Base-by-base conservation (phyloP, 2,888 invertebrate genomes). In the Cerastis leucographa region DNA sequence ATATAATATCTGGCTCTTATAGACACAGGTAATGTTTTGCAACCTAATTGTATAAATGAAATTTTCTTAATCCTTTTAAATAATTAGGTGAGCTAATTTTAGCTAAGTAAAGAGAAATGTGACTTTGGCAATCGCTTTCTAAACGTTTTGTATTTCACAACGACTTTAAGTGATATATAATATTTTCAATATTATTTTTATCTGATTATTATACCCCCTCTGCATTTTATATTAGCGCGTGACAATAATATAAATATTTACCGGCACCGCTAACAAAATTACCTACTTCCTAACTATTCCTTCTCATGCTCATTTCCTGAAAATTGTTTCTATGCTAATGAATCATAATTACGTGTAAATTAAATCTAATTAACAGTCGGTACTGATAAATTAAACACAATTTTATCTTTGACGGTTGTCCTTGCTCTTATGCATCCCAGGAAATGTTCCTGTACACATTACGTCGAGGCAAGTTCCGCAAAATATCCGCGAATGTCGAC, bases 401-500 rank as follows among this genome's bases (percentile, higher is more conserved):
- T 77, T 64, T 42, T 64, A 64, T 64, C 44, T 75, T 74, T 72
- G 76, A 54, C 64, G 29, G 51, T 44, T 82, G 76, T 44, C 85
- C 83, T 85, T 59, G 83, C 59, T 78, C 70, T 76, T 76, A 71
- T 78, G 77, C 71, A 82, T 85, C 85, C 68, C 86, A 84, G 87
- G 88, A 90, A 89, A 81, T 69, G 77, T 81, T 81, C 80, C 77
- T 81, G 78, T 79, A 64, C 76, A 80, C 61, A 69, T 83, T 69
- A 77, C 49, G 72, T 19, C 81, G 81, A 78, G 76, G 77, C 64
- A 77, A 71, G 83, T 87, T 90, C 90, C 91, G 90, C 80, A 87
- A 81, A 81, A 77, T 74, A 72, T 77, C 64, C 42, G 70, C 71
- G 84, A 89, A 89, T 89, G 89, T 80, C 88, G 84, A 89, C 88